Evolutionary conservation across 2,113 vertebrate genomes (phyloP).

Genomic region (Ictalurus furcatus): DNA sequence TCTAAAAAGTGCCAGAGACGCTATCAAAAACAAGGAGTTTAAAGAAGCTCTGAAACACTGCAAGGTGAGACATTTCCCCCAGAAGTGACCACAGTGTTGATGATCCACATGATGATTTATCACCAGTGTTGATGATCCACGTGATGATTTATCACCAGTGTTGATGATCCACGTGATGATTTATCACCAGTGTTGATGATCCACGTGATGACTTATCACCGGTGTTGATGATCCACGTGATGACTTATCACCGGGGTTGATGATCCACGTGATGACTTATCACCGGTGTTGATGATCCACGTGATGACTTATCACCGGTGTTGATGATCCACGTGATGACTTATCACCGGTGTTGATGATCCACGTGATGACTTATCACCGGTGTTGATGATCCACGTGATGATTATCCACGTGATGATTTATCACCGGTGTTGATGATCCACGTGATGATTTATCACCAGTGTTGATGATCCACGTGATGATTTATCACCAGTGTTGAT

Average conservation of each 20-base stretch:
- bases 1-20: constrained; percentile 91
- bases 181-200: not conserved
- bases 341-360: not conserved
- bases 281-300: too few species aligned
- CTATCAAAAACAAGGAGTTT: constrained; percentile 95
- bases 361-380: not conserved
- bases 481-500: not conserved
- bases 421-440: not conserved
- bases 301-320: not conserved
- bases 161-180: not conserved
- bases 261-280: not conserved
- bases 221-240: not conserved
- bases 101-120: not conserved
- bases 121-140: not conserved
- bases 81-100: not conserved
- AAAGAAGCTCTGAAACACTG: constrained; percentile 96
- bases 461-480: not conserved
- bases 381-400: not conserved
- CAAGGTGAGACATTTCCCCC: constrained; percentile 80
- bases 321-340: not conserved
- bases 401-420: not conserved
- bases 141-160: not conserved
- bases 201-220: not conserved
- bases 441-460: not conserved
- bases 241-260: not conserved